Evolutionary conservation across 2,797 vertebrate species (phyloP), one percentile per base, ranked within the genome.

Genomic region (Alectoris magna): DNA sequence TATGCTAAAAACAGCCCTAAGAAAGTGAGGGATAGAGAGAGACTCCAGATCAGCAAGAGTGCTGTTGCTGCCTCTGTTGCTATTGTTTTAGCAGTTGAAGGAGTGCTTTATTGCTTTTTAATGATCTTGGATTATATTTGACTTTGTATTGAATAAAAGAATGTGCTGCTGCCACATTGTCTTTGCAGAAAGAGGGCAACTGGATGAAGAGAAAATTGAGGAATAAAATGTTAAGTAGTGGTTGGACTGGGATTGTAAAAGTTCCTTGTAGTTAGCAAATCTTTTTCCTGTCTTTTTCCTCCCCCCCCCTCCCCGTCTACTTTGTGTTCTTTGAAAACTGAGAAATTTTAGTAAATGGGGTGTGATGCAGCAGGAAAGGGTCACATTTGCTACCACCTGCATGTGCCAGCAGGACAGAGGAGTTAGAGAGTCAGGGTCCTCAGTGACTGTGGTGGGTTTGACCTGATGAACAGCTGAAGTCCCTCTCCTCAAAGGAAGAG

Each of bases 171-270:
- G 68, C 46, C 59, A 75, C 73, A n/a, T 77, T 90, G 71, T 46
- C 56, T 82, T 70, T 67, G 58, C 76, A 67, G 79, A 29, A 44
- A 46, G 27, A 82, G 34, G 63, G 75, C 83, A 92, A 85, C 29
- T 58, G 39, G 39, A 70, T 78, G 31, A 66, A 72, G 49, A 67
- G 72, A n/a, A 27, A 87, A 91, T 64, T 93, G 88, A 91, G 75
- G 70, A 92, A 94, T 94, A 91, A 96, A 96, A 91, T 22, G 62
- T 55, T 62, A 90, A 94, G 53, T 53, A 69, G 36, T 89, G 43
- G 24, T 53, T 69, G 41, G 72, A 55, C 66, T 83, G 64, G 86
- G 88, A 31, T 26, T 59, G 91, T 83, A 83, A 80, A 76, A 75
- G 27, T 56, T 95, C 89, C 67, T 92, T 96, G 90, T 81, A 76